Conservation (phyloP, 2,113 vertebrate genomes). For the Perca flavescens region DNA sequence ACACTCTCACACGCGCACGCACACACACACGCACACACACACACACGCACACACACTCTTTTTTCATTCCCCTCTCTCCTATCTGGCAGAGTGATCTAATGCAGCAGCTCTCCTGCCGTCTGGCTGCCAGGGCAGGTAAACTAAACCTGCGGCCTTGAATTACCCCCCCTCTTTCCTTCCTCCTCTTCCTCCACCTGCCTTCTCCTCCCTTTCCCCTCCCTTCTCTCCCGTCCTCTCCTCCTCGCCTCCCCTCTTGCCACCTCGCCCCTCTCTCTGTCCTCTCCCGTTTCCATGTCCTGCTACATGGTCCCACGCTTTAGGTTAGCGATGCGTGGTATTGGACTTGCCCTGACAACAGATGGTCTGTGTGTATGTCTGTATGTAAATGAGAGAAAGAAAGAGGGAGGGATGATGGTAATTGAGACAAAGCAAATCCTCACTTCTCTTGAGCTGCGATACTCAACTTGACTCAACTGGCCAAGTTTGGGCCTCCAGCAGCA, state of each 20-base stretch:
- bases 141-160: conserved; percentile 73
- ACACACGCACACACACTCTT: conserved; percentile 32
- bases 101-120: conserved; percentile 68
- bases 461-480: not conserved
- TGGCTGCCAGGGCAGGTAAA: conserved; percentile 74
- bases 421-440: conserved; percentile 30
- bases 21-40: conserved; percentile 35
- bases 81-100: conserved; percentile 74
- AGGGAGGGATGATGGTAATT: not conserved
- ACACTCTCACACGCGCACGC: conserved; percentile 45
- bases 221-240: conserved; percentile 3
- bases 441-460: not conserved
- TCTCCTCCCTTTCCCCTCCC: conserved; percentile 27
- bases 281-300: conserved; percentile 29
- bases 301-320: conserved; percentile 53
- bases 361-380: conserved; percentile 1
- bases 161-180: conserved; percentile 51
- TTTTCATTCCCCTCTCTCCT: conserved; percentile 34
- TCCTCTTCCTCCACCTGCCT: conserved; percentile 19
- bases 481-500: not conserved
- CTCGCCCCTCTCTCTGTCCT: conserved; percentile 25
- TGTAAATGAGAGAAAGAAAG: conserved; percentile 9
- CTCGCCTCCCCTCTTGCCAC: not conserved
- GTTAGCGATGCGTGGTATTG: conserved; percentile 46
- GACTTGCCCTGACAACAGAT: conserved; percentile 43